A percentile compares a stretch with the other conserved stretches of the same genome.
These are phyloP conservation scores for Cossypha niveicapilla DNA, from an alignment of 2,797 vertebrate genomes.

Conservation along the genomic window DNA sequence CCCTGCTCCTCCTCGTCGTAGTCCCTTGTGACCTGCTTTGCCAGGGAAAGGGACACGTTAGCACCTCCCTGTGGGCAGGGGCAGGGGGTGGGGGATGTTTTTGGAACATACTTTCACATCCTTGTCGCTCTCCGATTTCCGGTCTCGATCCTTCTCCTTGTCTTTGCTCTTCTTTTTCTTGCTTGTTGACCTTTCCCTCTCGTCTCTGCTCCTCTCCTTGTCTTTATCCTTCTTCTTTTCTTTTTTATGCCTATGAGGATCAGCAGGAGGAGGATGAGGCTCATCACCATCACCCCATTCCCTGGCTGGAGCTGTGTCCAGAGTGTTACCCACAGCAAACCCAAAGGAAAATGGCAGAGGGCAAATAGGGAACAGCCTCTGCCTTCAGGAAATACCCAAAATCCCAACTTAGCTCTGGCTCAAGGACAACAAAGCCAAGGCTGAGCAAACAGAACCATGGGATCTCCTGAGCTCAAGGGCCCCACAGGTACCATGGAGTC, in stretches of 20 bases:
- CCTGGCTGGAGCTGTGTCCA: fast-evolving
- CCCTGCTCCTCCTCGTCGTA: slow-evolving; percentile 98
- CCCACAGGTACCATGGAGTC: fast-evolving
- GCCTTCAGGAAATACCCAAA: background rate
- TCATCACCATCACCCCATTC: fast-evolving
- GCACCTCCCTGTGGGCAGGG: fast-evolving
- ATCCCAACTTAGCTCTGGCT: background rate
- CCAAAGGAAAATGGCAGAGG: fast-evolving
- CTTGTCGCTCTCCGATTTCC: slow-evolving; percentile 92
- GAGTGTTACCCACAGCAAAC: fast-evolving
- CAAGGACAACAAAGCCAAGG: background rate
- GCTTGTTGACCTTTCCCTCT: slow-evolving; percentile 88
- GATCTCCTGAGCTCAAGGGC: background rate
- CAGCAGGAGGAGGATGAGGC: background rate
- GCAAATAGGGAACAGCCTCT: fast-evolving
- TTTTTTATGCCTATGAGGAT: slow-evolving; percentile 83
- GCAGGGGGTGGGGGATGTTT: fast-evolving
- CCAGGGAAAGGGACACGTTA: slow-evolving; percentile 22
- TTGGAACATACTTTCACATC: slow-evolving; percentile 86
- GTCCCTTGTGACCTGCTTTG: slow-evolving; percentile 92
- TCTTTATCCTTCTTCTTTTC: slow-evolving; percentile 96
- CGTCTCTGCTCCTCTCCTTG: slow-evolving; percentile 85
- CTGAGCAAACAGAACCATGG: background rate
- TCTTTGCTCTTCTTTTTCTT: slow-evolving; percentile 97
- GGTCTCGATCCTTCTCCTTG: slow-evolving; percentile 86